phyloP scores from a whole-genome alignment of 2,113 vertebrate genomes.

The Myotis davidii region DNA sequence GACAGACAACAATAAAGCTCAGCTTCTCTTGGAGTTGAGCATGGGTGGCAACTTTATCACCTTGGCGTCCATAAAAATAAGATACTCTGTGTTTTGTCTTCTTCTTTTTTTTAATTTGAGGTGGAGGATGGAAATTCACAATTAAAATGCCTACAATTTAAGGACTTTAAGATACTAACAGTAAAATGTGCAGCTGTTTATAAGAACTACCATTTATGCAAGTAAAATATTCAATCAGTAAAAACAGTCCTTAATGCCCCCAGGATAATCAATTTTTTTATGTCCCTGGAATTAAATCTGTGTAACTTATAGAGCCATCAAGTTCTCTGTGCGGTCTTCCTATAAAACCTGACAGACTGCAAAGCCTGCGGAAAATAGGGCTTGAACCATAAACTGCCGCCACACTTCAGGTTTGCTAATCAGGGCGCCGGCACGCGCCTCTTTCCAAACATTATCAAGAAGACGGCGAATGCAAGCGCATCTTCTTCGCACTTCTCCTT shows the following conservation, averaged over 20 bases:
- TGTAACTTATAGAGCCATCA: slow-evolving; percentile 15
- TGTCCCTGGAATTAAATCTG: slow-evolving; percentile 65
- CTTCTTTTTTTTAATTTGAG: background rate
- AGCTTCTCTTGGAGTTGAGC: background rate
- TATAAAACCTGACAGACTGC: slow-evolving; percentile 20
- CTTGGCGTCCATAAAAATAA: background rate
- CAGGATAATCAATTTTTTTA: slow-evolving; percentile 64
- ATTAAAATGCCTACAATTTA: slow-evolving; percentile 36
- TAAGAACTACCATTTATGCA: slow-evolving; percentile 47
- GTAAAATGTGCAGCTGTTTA: slow-evolving; percentile 67
- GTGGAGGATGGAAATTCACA: background rate
- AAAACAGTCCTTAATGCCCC: slow-evolving; percentile 58
- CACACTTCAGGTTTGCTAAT: background rate
- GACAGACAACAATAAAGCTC: background rate
- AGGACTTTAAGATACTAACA: slow-evolving; percentile 40
- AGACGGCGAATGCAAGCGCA: background rate
- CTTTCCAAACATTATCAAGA: background rate
- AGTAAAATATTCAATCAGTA: slow-evolving; percentile 66
- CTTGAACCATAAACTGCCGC: background rate
- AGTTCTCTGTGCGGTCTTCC: slow-evolving; percentile 17
- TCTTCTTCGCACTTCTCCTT: no score
- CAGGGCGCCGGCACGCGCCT: background rate
- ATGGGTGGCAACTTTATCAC: background rate
- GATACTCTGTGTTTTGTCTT: background rate
- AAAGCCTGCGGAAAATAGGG: background rate